phyloP scores from a whole-genome alignment of 2,888 invertebrate species.

The Nymphalis urticae region DNA sequence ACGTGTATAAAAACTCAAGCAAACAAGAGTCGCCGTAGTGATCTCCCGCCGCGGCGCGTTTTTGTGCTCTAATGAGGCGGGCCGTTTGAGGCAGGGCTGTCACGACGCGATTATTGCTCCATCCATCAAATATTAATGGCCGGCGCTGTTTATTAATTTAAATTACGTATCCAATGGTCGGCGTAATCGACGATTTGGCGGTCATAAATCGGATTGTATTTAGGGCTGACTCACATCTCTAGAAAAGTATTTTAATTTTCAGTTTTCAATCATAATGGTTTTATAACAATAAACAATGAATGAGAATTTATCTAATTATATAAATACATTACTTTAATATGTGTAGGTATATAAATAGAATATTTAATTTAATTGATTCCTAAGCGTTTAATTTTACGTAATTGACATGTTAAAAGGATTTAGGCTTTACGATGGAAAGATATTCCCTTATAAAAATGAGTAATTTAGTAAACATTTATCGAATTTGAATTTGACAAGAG shows the following conservation, averaged over 20 bases:
- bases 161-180: constrained; percentile 46
- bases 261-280: no score
- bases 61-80: constrained; percentile 48
- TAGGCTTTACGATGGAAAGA: no score
- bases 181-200: constrained; percentile 42
- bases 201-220: constrained; percentile 18
- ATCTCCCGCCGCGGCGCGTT: constrained; percentile 15
- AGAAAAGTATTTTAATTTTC: not conserved
- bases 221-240: not conserved
- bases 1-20: constrained; percentile 21
- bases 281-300: no score
- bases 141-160: constrained; percentile 43
- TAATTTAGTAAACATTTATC: not conserved
- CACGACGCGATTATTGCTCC: constrained; percentile 47
- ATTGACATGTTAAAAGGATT: no score
- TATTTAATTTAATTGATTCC: no score
- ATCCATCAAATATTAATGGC: constrained; percentile 64
- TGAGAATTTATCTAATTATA: no score
- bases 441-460: not conserved
- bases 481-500: not conserved
- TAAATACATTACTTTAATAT: no score
- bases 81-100: constrained; percentile 62
- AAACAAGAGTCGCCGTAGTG: constrained; percentile 23
- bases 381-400: no score
- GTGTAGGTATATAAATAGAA: no score